Base-by-base conservation (phyloP, 2,888 invertebrate species). In the Drosophila yooni region DNA sequence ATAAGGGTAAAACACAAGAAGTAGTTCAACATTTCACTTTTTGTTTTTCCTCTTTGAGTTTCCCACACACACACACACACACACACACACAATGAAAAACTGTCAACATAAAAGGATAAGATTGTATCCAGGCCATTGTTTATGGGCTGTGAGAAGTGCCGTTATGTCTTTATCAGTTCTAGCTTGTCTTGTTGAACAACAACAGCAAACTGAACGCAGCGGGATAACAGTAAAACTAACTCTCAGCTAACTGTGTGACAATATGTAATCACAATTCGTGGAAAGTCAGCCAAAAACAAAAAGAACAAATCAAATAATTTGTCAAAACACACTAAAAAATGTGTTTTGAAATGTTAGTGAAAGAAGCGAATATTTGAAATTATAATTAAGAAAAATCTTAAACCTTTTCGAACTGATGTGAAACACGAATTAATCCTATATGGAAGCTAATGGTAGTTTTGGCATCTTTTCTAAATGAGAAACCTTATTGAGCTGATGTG, bases 121-220 rank as follows among this genome's bases (percentile, higher is more conserved):
- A 71, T 40, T 59, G 63, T 62, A n/a, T 59, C 64, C 33, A 56
- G 52, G 18, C 25, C 68, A 66, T 76, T 74, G 71, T 80, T 76
- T 73, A 68, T 63, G 76, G 68, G 46, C 76, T 76, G 82, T 65
- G 64, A 76, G 70, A 74, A 69, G 80, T 83, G 72, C 83, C 80
- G 70, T 82, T 82, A 82, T 75, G 78, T 40, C 70, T 67, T 82
- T 78, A 77, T 80, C 68, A 81, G 66, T 59, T 58, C 5, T 27
- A 46, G 46, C 46, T 25, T 52, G n/a, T 33, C 36, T 61, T 69
- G 50, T 40, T 58, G 58, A 38, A 38, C 38, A 63, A 74, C 63
- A 60, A 50, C 36, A 38, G n/a, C 50, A 34, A 50, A 21, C 51
- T 27, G n/a, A 29, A 58, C 77, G 7, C 73, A 64, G 81, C 81